Evolutionary conservation across 2,113 vertebrate species (phyloP), one percentile per base, ranked within the genome.

Genomic region (Neodon shergylaensis): DNA sequence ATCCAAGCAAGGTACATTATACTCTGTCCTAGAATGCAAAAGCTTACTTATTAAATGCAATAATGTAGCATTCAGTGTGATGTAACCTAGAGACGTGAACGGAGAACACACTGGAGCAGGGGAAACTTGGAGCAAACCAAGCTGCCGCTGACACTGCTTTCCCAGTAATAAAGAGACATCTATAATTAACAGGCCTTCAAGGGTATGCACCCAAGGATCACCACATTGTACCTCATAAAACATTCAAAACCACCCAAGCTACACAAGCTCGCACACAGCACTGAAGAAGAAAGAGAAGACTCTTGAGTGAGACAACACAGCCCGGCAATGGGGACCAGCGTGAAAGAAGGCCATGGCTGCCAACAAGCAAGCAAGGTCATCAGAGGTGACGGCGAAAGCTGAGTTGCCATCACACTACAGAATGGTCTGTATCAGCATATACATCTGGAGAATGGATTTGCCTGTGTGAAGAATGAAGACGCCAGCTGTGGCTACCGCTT

Each of bases 181-280:
- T 97, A 92, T 94, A 96, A 97, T 96, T 94, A 96, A 95, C 24
- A 94, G 81, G 77, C 76, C 94, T 95, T 92, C 88, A 94, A 87
- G 78, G 70, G 52, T 54, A 88, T 74, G 95, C 77, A 88, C 79
- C 72, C 93, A 88, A n/a, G 66, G 77, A 82, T 77, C 84, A 94
- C 0, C 2, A 79, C 84, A 94, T 86, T 76, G 16, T 63, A 92
- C 39, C 84, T 94, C 88, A 96, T 96, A 95, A 96, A 97, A 96
- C 88, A 94, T 65, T 90, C 76, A 92, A 84, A 90, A 94, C 81
- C 54, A 7, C 31, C 88, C 19, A 10, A 89, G 85, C 36, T 88
- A 14, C 39, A 28, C 8, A 63, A 63, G 87, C 81, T 78, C n/a
- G 84, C 9, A 11, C 1, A 92, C 49, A 47, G 58, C 52, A 81